Conservation (phyloP, 2,888 invertebrate genomes). For the Rhopalosiphum nymphaeae region DNA sequence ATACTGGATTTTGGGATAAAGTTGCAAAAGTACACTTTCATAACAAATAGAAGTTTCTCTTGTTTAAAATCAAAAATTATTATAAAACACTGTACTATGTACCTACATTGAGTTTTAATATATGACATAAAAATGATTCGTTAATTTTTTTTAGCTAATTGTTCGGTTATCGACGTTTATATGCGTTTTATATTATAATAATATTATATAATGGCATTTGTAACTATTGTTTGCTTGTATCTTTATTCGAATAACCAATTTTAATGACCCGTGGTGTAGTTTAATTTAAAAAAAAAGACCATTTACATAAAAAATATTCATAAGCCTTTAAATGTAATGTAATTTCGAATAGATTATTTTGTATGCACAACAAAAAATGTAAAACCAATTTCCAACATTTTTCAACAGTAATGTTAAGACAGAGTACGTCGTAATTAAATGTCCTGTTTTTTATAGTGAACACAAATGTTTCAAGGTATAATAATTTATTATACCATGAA, state of each 20-base stretch:
- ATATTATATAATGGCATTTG: no score
- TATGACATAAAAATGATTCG: not conserved
- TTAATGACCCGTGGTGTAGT: no score
- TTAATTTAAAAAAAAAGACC: no score
- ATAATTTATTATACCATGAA: not conserved
- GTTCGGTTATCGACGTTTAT: not conserved
- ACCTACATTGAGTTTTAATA: not conserved
- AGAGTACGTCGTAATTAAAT: not conserved
- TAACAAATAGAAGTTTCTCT: not conserved
- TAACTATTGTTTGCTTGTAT: no score
- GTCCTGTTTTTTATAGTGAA: not conserved
- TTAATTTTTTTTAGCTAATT: not conserved
- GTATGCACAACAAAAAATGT: not conserved
- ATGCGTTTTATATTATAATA: no score
- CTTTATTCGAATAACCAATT: no score
- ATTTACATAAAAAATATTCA: no score
- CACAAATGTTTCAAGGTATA: not conserved
- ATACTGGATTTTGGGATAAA: conserved; percentile 26
- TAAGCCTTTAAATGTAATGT: not conserved
- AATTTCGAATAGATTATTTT: not conserved
- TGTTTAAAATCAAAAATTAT: not conserved
- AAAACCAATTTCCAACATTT: not conserved
- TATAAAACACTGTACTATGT: not conserved
- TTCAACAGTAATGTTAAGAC: not conserved
- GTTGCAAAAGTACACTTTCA: conserved; percentile 17